Percentiles rank a stretch among this genome's conserved stretches.
phyloP scores from a whole-genome alignment of 2,888 invertebrate species.

The Cerastis leucographa region DNA sequence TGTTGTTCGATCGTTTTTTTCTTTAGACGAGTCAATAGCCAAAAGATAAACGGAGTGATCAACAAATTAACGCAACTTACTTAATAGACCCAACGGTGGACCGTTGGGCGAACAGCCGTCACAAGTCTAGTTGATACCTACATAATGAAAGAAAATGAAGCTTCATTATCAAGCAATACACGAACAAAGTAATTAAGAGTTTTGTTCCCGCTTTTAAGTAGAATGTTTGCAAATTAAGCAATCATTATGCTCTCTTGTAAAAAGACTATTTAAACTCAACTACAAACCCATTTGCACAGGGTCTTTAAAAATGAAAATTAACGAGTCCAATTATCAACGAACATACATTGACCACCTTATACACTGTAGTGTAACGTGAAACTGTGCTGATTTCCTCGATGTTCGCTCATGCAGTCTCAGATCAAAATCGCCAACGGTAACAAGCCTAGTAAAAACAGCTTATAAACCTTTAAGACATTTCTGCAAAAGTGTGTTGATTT shows the following conservation, averaged over 20 bases:
- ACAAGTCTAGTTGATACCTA: not conserved
- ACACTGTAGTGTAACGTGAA: constrained; percentile 31
- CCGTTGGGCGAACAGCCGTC: not conserved
- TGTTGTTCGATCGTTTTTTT: constrained; percentile 1
- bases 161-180: not conserved
- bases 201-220: constrained; percentile 17
- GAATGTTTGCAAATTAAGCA: constrained; percentile 47
- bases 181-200: constrained; percentile 36
- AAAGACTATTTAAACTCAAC: constrained; percentile 33
- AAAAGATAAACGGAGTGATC: not conserved
- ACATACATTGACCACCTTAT: constrained; percentile 25
- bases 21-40: not conserved
- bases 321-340: constrained; percentile 55
- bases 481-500: not conserved
- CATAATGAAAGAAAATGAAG: constrained; percentile 19
- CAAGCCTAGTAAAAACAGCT: not conserved
- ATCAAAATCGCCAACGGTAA: not conserved
- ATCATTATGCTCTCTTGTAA: constrained; percentile 37
- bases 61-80: not conserved
- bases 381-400: not conserved
- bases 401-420: not conserved
- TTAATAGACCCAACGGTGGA: not conserved
- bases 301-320: constrained; percentile 60
- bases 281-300: constrained; percentile 40
- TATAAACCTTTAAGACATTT: not conserved